These are phyloP conservation scores for Fundulus diaphanus DNA, from an alignment of 2,797 vertebrate genomes.

Conservation along the genomic window DNA sequence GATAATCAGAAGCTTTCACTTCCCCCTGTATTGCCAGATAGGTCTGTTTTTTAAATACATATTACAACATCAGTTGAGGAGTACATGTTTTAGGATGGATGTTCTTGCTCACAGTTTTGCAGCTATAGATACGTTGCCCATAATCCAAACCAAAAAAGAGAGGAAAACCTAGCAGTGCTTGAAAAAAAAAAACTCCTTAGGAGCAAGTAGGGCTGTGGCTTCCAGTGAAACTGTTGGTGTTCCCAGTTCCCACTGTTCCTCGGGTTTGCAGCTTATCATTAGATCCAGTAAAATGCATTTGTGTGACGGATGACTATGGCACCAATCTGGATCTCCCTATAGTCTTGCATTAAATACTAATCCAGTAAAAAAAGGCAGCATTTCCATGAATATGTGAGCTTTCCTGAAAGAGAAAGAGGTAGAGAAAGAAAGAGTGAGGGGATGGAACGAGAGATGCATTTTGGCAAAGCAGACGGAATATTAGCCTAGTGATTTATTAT, in stretches of 20 bases:
- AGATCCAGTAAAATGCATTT: conserved; percentile 62
- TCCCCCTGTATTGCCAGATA: too few species aligned
- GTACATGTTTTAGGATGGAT: background rate
- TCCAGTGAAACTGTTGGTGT: conserved; percentile 36
- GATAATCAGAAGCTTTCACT: too few species aligned
- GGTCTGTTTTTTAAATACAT: too few species aligned
- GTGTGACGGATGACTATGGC: conserved; percentile 54
- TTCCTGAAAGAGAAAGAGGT: background rate
- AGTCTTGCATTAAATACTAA: conserved; percentile 75
- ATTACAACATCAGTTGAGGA: too few species aligned
- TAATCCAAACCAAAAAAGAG: conserved; percentile 19
- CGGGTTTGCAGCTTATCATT: conserved; percentile 65
- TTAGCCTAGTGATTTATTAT: conserved; percentile 76
- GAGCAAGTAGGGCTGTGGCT: conserved; percentile 32
- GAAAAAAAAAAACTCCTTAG: conserved; percentile 27
- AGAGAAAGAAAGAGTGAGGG: background rate
- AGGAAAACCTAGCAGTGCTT: conserved; percentile 10
- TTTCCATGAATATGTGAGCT: conserved; percentile 16
- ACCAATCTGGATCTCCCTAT: conserved; percentile 54
- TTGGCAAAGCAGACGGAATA: conserved; percentile 63
- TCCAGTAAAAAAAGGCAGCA: conserved; percentile 58
- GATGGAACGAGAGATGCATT: conserved; percentile 36
- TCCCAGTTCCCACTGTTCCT: conserved; percentile 46
- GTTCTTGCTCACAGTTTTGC: background rate
- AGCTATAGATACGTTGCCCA: background rate